These are phyloP conservation scores for Capitulum mitella DNA, from an alignment of 2,888 invertebrate genomes.

Conservation along the genomic window DNA sequence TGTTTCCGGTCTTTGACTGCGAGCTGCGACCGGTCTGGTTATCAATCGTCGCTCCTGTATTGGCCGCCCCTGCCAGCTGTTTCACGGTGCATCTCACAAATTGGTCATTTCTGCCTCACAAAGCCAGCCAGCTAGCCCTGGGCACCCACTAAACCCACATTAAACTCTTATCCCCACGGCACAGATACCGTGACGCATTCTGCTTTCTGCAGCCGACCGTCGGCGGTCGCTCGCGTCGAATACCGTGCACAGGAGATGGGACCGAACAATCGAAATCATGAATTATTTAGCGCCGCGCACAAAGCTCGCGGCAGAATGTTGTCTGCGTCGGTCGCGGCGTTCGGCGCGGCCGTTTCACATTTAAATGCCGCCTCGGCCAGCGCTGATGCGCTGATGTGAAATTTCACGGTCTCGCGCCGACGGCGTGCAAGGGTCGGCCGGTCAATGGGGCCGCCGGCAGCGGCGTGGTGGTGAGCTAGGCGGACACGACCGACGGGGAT, in stretches of 20 bases:
- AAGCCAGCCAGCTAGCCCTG: not conserved
- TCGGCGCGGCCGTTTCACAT: not conserved
- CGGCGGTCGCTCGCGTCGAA: not conserved
- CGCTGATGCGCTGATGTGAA: not conserved
- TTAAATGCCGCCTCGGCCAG: not conserved
- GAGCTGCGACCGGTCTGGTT: not conserved
- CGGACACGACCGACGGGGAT: too few relatives aligned
- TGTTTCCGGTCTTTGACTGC: not conserved
- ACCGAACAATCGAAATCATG: not conserved
- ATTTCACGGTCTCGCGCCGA: constrained; percentile 14
- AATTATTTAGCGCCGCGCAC: constrained; percentile 15
- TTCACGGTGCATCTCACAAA: constrained; percentile 20
- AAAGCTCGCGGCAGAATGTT: not conserved
- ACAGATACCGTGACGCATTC: not conserved
- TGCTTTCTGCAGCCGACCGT: not conserved
- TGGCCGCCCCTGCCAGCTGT: not conserved
- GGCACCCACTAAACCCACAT: constrained; percentile 17
- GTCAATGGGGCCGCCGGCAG: too few relatives aligned
- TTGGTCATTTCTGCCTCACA: constrained; percentile 16
- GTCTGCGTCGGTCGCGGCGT: not conserved
- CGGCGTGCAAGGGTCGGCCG: not conserved
- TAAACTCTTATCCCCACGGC: not conserved
- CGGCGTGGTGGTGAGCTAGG: too few relatives aligned
- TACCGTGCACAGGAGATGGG: not conserved
- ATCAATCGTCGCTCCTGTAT: not conserved